phyloP scores from a whole-genome alignment of 2,113 vertebrate genomes.

The Steatornis caripensis region DNA sequence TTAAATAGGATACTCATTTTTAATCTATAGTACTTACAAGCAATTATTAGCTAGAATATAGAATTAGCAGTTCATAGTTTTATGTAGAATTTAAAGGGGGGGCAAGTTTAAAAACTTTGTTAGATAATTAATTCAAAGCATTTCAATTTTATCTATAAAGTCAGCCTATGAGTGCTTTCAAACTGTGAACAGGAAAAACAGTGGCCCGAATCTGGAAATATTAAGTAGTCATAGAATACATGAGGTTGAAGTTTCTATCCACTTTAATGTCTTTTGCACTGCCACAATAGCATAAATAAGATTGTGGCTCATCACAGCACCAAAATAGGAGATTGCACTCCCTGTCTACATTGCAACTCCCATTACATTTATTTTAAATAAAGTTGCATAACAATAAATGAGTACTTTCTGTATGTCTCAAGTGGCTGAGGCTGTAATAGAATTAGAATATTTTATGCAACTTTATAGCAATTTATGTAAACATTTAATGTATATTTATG shows the following conservation, averaged over 20 bases:
- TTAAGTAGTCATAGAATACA: neutral
- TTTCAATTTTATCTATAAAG: neutral
- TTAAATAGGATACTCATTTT: constrained; percentile 60
- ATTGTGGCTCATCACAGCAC: neutral
- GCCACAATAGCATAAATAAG: neutral
- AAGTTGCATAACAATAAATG: neutral
- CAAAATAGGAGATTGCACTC: neutral
- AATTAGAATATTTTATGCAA: neutral
- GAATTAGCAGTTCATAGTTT: constrained; percentile 53
- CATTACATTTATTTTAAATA: neutral
- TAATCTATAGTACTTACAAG: constrained; percentile 62
- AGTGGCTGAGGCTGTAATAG: neutral
- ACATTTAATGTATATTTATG: neutral
- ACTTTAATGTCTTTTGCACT: neutral
- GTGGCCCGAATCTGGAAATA: neutral
- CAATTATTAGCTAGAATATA: constrained; percentile 62
- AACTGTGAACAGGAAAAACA: neutral
- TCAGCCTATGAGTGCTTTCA: neutral
- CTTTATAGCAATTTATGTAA: neutral
- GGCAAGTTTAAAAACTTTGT: constrained; percentile 47
- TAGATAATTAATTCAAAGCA: neutral
- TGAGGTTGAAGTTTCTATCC: neutral
- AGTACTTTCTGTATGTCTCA: neutral
- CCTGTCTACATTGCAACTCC: neutral
- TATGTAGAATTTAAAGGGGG: constrained; percentile 53